Base-by-base conservation (phyloP, 2,797 vertebrate genomes). In the Parauchenoglanis ngamensis region DNA sequence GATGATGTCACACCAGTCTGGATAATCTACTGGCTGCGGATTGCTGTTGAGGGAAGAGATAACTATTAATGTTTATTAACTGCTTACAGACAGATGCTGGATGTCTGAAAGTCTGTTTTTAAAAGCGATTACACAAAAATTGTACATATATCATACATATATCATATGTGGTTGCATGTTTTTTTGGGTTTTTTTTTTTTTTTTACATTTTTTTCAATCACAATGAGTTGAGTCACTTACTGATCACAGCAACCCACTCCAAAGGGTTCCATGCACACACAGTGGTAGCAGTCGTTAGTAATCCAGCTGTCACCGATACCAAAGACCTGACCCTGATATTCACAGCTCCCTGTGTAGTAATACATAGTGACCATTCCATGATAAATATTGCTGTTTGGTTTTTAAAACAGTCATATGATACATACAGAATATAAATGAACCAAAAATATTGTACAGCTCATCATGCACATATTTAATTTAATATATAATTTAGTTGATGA, bases 211-310 rank as follows among this genome's bases (percentile, higher is more conserved):
- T n/a, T n/a, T n/a, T n/a, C 44, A 13, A 75, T 21, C 21, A 75
- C 52, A 78, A 78, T 15, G 49, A 3, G 15, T 31, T 10, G 7
- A 73, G 67, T 76, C 4, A 93, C 95, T 95, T 87, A 96, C 96
- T 94, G 91, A 78, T 96, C 95, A 91, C 96, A 96, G 91, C 96
- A 96, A 89, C 96, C 95, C 0, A 96, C 95, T 92, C 95, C 96
- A 80, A 96, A 96, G 10, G 96, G 96, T 89, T 95, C 94, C 95
- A 96, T 95, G 89, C 95, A 96, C 89, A 96, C 92, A 90, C 96
- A 96, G 84, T 94, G 94, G 89, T 92, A 94, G 89, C 95, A 96
- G 75, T 96, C 94, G 52, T 86, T 87, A 68, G 94, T 96, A 67
- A 93, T 91, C 96, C 96, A 96, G 88, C 93, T 95, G 57, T 96